A percentile compares a stretch with the other conserved stretches of the same genome.
These are phyloP conservation scores for Drosophila kanapiae DNA, from an alignment of 1,140 invertebrate genomes.

Conservation along the genomic window DNA sequence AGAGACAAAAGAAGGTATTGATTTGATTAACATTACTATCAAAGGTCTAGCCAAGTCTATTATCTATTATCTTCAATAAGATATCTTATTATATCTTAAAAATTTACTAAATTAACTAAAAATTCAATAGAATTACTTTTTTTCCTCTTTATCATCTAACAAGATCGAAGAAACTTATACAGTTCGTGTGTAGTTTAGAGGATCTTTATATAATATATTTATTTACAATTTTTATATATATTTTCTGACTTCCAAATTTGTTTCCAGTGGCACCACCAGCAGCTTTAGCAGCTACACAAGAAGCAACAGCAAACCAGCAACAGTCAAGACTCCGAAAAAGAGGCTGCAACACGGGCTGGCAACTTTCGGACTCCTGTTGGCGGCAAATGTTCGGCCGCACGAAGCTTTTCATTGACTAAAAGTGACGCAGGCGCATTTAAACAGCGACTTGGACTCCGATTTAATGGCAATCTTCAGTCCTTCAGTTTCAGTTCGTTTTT, in stretches of 20 bases:
- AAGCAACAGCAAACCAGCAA: slow-evolving; percentile 43
- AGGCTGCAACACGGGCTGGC: neutral
- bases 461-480: slow-evolving; percentile 17
- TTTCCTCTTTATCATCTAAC: too few relatives aligned
- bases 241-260: neutral
- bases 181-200: too few relatives aligned
- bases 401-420: slow-evolving; percentile 81
- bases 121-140: too few relatives aligned
- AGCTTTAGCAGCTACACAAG: neutral
- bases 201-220: neutral
- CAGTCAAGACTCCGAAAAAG: slow-evolving; percentile 63
- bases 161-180: too few relatives aligned
- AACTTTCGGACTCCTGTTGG: slow-evolving; percentile 60
- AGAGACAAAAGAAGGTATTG: neutral
- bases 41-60: too few relatives aligned
- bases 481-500: slow-evolving; percentile 67
- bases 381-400: slow-evolving; percentile 45
- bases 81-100: too few relatives aligned
- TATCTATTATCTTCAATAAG: too few relatives aligned
- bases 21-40: too few relatives aligned
- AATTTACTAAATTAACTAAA: too few relatives aligned
- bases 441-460: slow-evolving; percentile 4
- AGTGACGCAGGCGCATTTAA: slow-evolving; percentile 65
- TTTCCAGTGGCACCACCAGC: slow-evolving; percentile 10
- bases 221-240: neutral